Percentiles rank a stretch among this genome's conserved stretches.
phyloP scores from a whole-genome alignment of 2,888 invertebrate species.

The Caenorhabditis wallacei region DNA sequence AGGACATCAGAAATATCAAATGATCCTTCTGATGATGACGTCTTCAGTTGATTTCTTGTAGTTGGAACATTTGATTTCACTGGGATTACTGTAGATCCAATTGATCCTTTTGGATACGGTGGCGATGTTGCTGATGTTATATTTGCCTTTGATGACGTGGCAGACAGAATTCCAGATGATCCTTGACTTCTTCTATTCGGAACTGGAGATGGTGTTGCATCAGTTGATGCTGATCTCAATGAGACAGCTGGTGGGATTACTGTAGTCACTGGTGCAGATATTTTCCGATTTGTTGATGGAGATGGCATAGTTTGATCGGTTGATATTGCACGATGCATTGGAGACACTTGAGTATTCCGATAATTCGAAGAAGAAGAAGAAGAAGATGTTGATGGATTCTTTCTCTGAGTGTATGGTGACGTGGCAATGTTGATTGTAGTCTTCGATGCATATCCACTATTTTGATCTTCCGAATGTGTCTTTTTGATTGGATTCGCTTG shows the following conservation, averaged over 20 bases:
- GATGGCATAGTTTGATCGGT: background rate
- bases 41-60: background rate
- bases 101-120: constrained; percentile 27
- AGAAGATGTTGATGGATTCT: background rate
- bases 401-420: background rate
- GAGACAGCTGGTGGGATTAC: background rate
- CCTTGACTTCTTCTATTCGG: constrained; percentile 11
- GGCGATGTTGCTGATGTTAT: constrained; percentile 30
- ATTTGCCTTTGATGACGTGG: constrained; percentile 23
- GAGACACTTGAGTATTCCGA: constrained; percentile 5
- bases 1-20: constrained; percentile 58
- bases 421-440: constrained; percentile 21
- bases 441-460: constrained; percentile 13
- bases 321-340: constrained; percentile 16
- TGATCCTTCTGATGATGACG: background rate
- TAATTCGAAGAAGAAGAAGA: background rate
- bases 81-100: constrained; percentile 13
- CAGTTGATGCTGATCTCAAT: background rate
- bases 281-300: constrained; percentile 9
- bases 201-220: background rate
- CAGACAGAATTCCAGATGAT: constrained; percentile 18
- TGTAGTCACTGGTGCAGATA: constrained; percentile 27
- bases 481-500: background rate
- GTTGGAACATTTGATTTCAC: background rate
- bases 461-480: constrained; percentile 14